Evolutionary conservation across 2,888 invertebrate genomes (phyloP).

Genomic region (Pyrocoelia pectoralis): DNA sequence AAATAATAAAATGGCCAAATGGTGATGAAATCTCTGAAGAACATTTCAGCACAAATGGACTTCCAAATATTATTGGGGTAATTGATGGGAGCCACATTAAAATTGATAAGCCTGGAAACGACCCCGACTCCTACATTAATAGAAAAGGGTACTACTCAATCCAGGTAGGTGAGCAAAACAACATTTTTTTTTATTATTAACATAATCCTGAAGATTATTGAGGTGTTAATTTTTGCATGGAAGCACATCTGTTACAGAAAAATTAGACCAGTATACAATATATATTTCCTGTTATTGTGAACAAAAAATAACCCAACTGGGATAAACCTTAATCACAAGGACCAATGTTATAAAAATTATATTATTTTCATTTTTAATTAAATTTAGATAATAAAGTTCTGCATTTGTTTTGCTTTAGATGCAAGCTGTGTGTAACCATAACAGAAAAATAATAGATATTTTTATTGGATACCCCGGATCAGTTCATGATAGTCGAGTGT

Average conservation of each 20-base stretch:
- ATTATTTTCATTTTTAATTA: conserved; percentile 2
- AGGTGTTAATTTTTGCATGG: too few relatives aligned
- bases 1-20: conserved; percentile 7
- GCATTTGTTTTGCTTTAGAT: conserved; percentile 15
- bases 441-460: conserved; percentile 14
- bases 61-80: neutral
- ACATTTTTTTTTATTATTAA: too few relatives aligned
- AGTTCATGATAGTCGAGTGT: conserved; percentile 11
- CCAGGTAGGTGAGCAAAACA: too few relatives aligned
- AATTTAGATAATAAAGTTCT: too few relatives aligned
- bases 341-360: too few relatives aligned
- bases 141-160: conserved; percentile 21
- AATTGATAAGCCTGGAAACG: too few relatives aligned
- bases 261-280: too few relatives aligned
- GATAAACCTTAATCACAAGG: too few relatives aligned
- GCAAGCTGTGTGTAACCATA: conserved; percentile 20
- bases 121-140: conserved; percentile 12
- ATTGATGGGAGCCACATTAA: neutral
- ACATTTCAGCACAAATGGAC: neutral
- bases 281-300: too few relatives aligned
- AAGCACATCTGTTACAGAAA: too few relatives aligned
- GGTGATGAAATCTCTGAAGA: conserved; percentile 1
- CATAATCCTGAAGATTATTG: too few relatives aligned
- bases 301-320: too few relatives aligned
- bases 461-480: conserved; percentile 20